phyloP scores from a whole-genome alignment of 2,797 vertebrate genomes.

The Distichodus sexfasciatus region DNA sequence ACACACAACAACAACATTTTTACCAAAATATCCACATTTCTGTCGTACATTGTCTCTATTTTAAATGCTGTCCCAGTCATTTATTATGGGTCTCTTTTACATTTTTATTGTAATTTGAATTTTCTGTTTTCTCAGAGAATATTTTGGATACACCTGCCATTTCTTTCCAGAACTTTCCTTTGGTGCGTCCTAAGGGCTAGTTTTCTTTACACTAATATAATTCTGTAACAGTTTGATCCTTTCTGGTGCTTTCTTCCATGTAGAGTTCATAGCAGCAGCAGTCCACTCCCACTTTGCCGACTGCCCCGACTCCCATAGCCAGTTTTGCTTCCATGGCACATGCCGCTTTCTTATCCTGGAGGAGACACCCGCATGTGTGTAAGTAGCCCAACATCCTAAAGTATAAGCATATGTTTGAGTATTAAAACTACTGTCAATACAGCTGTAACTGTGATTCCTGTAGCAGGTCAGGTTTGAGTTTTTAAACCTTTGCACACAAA shows the following conservation, averaged over 20 bases:
- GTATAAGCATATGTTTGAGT: background rate
- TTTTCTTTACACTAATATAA: too few species aligned
- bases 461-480: too few species aligned
- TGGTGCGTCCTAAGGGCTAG: too few species aligned
- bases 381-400: slow-evolving; percentile 61
- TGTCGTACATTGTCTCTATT: background rate
- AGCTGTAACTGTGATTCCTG: too few species aligned
- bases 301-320: slow-evolving; percentile 87
- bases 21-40: background rate
- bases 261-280: slow-evolving; percentile 84
- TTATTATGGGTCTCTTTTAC: background rate
- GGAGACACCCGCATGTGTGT: slow-evolving; percentile 90
- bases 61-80: background rate
- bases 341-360: slow-evolving; percentile 92
- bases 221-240: too few species aligned
- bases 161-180: too few species aligned
- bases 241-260: slow-evolving; percentile 43
- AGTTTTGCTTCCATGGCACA: slow-evolving; percentile 93
- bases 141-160: too few species aligned
- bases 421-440: too few species aligned
- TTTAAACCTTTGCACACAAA: too few species aligned
- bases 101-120: too few species aligned
- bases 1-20: background rate
- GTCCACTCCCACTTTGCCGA: slow-evolving; percentile 89
- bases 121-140: too few species aligned